These are phyloP conservation scores for Lepus townsendii DNA, from an alignment of 2,797 vertebrate genomes.

Conservation along the genomic window DNA sequence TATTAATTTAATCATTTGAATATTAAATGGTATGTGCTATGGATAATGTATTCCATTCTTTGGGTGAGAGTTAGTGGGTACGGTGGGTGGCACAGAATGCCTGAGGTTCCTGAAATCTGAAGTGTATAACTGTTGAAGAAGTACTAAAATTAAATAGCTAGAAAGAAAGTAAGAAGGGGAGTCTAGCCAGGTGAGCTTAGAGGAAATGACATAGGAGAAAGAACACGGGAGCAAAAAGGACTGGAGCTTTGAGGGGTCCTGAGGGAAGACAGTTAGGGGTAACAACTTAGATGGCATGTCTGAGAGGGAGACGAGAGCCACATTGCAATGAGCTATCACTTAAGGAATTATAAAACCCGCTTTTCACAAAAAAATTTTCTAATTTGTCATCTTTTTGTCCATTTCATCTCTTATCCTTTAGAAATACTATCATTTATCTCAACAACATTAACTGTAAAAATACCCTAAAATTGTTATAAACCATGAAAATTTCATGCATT, in stretches of 20 bases:
- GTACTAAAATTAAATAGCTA: neutral
- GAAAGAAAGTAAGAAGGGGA: neutral
- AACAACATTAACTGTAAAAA: constrained; percentile 45
- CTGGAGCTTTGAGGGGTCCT: neutral
- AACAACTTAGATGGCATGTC: accelerated
- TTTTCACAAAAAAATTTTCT: neutral
- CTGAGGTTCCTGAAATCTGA: neutral
- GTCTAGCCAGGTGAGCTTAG: neutral
- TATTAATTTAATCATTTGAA: no score
- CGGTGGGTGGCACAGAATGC: neutral
- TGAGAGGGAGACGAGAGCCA: neutral
- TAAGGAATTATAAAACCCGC: neutral
- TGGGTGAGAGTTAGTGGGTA: accelerated
- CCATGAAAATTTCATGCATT: neutral
- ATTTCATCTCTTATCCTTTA: neutral
- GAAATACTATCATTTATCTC: neutral
- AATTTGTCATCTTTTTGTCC: neutral
- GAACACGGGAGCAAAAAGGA: neutral
- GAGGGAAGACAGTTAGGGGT: no score
- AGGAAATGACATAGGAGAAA: neutral
- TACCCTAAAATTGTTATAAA: neutral
- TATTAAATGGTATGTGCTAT: neutral
- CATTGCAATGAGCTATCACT: neutral
- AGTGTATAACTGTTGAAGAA: neutral
- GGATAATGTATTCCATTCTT: neutral